These are phyloP conservation scores for Ophion ellenae DNA, from an alignment of 2,888 invertebrate species.

Conservation along the genomic window DNA sequence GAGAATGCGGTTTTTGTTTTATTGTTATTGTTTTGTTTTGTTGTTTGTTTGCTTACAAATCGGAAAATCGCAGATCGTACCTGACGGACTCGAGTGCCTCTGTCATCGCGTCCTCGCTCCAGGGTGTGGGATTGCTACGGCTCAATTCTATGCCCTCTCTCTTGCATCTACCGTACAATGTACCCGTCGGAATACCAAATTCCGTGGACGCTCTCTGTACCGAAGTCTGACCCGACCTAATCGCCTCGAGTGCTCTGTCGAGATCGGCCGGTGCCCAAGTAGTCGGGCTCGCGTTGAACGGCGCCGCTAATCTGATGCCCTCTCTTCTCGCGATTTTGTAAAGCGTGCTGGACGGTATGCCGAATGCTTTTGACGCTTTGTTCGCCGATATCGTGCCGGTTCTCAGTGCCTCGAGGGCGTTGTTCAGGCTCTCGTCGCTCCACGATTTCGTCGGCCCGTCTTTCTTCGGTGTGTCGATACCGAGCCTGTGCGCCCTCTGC, in stretches of 20 bases:
- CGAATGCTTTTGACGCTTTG: slow-evolving; percentile 95
- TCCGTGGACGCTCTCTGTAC: slow-evolving; percentile 94
- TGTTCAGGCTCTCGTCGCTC: slow-evolving; percentile 93
- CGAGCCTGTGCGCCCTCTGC: slow-evolving; percentile 95
- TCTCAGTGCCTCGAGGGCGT: slow-evolving; percentile 92
- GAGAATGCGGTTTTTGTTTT: slow-evolving; percentile 48
- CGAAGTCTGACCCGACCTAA: slow-evolving; percentile 91
- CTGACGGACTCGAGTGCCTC: slow-evolving; percentile 95
- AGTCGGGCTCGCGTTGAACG: slow-evolving; percentile 95
- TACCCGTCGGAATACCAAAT: slow-evolving; percentile 95
- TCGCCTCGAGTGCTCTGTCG: slow-evolving; percentile 92
- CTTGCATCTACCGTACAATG: slow-evolving; percentile 94
- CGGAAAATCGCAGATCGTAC: slow-evolving; percentile 82
- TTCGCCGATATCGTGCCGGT: slow-evolving; percentile 95
- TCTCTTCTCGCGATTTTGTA: slow-evolving; percentile 96
- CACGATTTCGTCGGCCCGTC: slow-evolving; percentile 94
- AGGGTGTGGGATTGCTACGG: slow-evolving; percentile 95
- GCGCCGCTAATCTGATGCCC: slow-evolving; percentile 94
- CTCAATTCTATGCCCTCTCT: slow-evolving; percentile 95
- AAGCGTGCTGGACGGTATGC: slow-evolving; percentile 95
- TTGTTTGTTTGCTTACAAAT: slow-evolving; percentile 42
- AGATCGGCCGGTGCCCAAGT: slow-evolving; percentile 94
- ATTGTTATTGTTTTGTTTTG: slow-evolving; percentile 26
- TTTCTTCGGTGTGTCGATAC: slow-evolving; percentile 96
- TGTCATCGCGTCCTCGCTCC: slow-evolving; percentile 97